These are phyloP conservation scores for Saguinus midas DNA, from an alignment of 2,113 vertebrate species.

Conservation along the genomic window DNA sequence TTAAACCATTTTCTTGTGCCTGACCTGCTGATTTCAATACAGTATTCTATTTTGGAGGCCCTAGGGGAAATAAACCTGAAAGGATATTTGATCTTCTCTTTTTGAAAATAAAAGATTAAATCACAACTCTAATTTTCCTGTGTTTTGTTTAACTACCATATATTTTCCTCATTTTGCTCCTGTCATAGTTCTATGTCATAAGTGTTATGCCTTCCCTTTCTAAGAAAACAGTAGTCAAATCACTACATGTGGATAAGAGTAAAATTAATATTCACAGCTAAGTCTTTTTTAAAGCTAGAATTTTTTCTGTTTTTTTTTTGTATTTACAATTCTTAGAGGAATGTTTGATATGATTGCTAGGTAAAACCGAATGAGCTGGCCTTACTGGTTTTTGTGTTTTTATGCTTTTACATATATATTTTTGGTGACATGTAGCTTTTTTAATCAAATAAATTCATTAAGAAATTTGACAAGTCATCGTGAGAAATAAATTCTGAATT, in stretches of 20 bases:
- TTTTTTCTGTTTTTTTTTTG: neutral
- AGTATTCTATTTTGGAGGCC: slow-evolving; percentile 68
- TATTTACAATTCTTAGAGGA: neutral
- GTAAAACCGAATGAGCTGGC: neutral
- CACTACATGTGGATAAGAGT: neutral
- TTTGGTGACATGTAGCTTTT: neutral
- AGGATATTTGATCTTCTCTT: slow-evolving; percentile 48
- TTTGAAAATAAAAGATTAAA: slow-evolving; percentile 53
- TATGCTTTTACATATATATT: neutral
- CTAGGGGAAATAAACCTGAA: slow-evolving; percentile 69
- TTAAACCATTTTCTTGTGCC: slow-evolving; percentile 75
- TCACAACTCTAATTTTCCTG: neutral
- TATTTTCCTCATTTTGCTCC: slow-evolving; percentile 39
- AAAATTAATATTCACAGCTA: neutral
- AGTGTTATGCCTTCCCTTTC: neutral
- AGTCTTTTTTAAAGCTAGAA: neutral
- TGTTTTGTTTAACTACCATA: slow-evolving; percentile 25
- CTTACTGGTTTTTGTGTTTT: neutral
- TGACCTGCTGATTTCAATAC: slow-evolving; percentile 80
- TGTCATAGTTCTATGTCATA: neutral
- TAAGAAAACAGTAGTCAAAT: neutral
- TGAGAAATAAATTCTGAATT: neutral
- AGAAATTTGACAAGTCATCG: neutral
- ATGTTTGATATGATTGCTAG: neutral
- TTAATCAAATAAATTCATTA: neutral